A percentile compares a stretch with the other conserved stretches of the same genome.
phyloP scores from a whole-genome alignment of 1,140 invertebrate species.

The Kradibia gibbosae region DNA sequence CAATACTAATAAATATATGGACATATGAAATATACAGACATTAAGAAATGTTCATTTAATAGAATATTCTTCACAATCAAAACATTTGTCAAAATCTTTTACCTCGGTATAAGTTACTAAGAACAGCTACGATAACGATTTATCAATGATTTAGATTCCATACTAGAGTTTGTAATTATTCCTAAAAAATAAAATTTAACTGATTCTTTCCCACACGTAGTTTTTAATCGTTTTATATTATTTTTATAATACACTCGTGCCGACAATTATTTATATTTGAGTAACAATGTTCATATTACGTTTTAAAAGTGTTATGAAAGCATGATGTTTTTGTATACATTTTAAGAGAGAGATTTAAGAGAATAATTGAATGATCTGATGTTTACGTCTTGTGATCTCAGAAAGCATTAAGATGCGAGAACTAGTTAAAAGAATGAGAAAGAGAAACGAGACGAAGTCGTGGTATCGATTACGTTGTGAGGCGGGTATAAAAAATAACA shows the following conservation, averaged over 20 bases:
- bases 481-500: no score
- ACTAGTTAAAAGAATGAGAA: background rate
- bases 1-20: no score
- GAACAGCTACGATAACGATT: no score
- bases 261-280: background rate
- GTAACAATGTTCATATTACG: slow-evolving; percentile 5
- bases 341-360: background rate
- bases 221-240: background rate
- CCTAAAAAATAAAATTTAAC: slow-evolving; percentile 10
- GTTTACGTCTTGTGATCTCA: background rate
- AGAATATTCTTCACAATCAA: no score
- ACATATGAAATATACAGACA: no score
- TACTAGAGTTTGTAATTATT: background rate
- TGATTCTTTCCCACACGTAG: background rate
- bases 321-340: background rate
- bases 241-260: slow-evolving; percentile 16
- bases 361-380: no score
- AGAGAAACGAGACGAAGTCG: background rate
- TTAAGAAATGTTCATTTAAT: no score
- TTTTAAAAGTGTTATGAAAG: background rate
- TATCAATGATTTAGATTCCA: background rate
- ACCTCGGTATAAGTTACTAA: no score
- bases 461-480: no score
- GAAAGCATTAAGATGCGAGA: background rate
- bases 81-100: no score